These are phyloP conservation scores for Calliphora vomitoria DNA, from an alignment of 2,888 invertebrate genomes.

Conservation along the genomic window DNA sequence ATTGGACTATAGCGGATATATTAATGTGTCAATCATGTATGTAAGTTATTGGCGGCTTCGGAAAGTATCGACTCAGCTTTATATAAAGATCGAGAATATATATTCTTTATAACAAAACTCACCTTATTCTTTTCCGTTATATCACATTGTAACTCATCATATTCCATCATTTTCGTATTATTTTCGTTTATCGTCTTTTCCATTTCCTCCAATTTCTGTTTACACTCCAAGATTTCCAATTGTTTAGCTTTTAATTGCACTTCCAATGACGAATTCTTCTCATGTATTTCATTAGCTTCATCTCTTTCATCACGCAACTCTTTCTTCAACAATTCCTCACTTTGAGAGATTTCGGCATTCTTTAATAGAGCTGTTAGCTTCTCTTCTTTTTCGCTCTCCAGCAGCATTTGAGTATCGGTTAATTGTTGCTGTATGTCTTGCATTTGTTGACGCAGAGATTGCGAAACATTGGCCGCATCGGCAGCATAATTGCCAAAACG, in stretches of 20 bases:
- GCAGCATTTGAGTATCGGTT: slow-evolving; percentile 77
- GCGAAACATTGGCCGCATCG: slow-evolving; percentile 82
- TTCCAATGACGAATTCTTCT: slow-evolving; percentile 85
- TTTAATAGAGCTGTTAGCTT: slow-evolving; percentile 90
- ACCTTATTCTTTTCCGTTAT: slow-evolving; percentile 88
- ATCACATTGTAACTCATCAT: slow-evolving; percentile 85
- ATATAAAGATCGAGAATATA: no score
- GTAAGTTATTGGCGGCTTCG: no score
- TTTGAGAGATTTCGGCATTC: slow-evolving; percentile 93
- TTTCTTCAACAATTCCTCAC: slow-evolving; percentile 90
- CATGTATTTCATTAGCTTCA: slow-evolving; percentile 86
- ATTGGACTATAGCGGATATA: no score
- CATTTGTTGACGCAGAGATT: slow-evolving; percentile 80
- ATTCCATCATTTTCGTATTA: slow-evolving; percentile 78
- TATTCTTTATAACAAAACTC: neutral
- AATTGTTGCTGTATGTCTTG: slow-evolving; percentile 80
- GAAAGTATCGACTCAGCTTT: no score
- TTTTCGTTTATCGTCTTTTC: slow-evolving; percentile 77
- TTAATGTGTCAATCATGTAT: no score
- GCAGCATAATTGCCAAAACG: slow-evolving; percentile 83
- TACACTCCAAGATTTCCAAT: slow-evolving; percentile 85
- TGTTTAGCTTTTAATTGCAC: slow-evolving; percentile 82
- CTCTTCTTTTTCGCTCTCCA: slow-evolving; percentile 88
- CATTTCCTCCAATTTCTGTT: slow-evolving; percentile 77
- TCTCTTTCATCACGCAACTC: slow-evolving; percentile 90